phyloP scores from a whole-genome alignment of 1,140 invertebrate genomes.

The Euglossa dilemma region DNA sequence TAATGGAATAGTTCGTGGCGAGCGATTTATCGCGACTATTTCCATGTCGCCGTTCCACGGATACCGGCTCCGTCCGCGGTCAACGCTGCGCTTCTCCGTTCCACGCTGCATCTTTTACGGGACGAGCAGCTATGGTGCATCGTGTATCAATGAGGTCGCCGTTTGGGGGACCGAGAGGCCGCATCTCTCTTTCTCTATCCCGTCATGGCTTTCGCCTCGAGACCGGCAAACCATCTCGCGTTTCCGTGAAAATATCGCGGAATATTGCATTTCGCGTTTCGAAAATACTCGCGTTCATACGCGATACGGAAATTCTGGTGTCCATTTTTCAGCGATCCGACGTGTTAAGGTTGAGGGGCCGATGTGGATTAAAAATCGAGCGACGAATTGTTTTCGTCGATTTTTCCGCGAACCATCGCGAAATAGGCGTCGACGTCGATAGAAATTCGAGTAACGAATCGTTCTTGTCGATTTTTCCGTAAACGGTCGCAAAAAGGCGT shows the following conservation, averaged over 20 bases:
- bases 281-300: too few species aligned
- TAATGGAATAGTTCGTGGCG: conserved; percentile 75
- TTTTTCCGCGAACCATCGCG: too few species aligned
- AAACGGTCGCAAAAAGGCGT: too few species aligned
- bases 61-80: conserved; percentile 59
- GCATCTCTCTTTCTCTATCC: background rate
- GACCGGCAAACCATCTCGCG: too few species aligned
- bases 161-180: conserved; percentile 27
- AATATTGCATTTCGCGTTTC: background rate
- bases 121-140: conserved; percentile 37
- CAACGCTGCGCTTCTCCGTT: conserved; percentile 50
- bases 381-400: too few species aligned
- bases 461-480: too few species aligned
- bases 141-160: conserved; percentile 55
- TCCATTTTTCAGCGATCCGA: too few species aligned
- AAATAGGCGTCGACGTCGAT: too few species aligned
- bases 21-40: conserved; percentile 77
- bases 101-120: conserved; percentile 40
- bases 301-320: too few species aligned
- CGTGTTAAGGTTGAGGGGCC: too few species aligned
- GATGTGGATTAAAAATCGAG: too few species aligned
- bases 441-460: too few species aligned
- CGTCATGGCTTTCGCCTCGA: background rate
- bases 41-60: conserved; percentile 70
- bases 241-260: background rate